A percentile compares a stretch with the other conserved stretches of the same genome.
Conservation (phyloP, 2,113 vertebrate genomes). For the Panthera tigris region DNA sequence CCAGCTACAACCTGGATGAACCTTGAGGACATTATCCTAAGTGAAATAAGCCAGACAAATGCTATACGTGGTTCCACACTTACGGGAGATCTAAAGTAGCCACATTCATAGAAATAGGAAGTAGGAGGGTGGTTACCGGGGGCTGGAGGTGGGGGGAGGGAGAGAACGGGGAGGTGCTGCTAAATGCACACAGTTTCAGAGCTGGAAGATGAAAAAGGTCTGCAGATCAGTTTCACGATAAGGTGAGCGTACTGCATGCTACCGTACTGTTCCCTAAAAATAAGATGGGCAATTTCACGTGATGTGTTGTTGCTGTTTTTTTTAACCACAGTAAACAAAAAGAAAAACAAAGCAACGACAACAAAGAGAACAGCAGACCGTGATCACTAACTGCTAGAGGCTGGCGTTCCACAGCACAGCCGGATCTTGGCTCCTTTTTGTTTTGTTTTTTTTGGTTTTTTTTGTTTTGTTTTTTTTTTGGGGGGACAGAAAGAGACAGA, state of each 20-base stretch:
- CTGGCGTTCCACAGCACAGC: background rate
- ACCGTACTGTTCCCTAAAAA: background rate
- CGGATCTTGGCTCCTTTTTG: background rate
- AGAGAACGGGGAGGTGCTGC: accelerated
- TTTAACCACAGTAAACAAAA: background rate
- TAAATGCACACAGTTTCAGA: background rate
- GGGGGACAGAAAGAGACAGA: too few species aligned
- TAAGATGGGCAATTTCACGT: background rate
- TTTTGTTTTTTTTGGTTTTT: too few species aligned
- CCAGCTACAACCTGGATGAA: background rate
- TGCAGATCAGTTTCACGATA: background rate
- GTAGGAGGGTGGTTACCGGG: background rate
- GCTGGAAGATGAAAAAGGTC: background rate
- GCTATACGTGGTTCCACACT: accelerated
- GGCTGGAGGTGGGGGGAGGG: accelerated
- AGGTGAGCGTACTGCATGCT: background rate
- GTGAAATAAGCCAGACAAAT: background rate
- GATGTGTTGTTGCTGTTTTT: background rate
- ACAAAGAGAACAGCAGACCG: background rate
- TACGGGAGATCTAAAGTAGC: accelerated
- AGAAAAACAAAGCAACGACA: background rate
- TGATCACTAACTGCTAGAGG: background rate
- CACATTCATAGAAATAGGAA: background rate
- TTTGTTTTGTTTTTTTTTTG: too few species aligned
- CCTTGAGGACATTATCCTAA: background rate